phyloP scores from a whole-genome alignment of 2,113 vertebrate species.

The Aramus guarauna region DNA sequence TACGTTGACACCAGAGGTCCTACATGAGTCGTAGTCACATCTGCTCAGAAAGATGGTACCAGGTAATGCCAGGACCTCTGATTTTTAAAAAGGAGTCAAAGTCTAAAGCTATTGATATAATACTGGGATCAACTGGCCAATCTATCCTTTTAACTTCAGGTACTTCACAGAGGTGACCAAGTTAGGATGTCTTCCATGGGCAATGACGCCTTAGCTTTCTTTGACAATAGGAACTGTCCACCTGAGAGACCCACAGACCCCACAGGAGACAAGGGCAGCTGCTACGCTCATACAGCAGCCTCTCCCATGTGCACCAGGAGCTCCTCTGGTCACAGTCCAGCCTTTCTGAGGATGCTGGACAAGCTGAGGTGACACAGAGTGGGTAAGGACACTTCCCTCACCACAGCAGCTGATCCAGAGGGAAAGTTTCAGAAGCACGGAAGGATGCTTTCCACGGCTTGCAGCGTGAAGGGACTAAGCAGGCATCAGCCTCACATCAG shows the following conservation, averaged over 20 bases:
- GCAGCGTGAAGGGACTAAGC: background rate
- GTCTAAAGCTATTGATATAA: background rate
- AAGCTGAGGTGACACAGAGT: background rate
- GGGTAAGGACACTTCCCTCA: background rate
- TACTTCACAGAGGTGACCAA: background rate
- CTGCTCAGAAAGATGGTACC: background rate
- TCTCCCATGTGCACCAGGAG: accelerated
- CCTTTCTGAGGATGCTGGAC: background rate
- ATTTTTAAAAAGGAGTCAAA: background rate
- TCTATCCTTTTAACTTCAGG: background rate
- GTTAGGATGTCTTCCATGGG: background rate
- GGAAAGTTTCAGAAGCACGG: background rate
- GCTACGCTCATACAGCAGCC: background rate
- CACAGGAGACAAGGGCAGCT: background rate
- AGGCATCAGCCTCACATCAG: background rate
- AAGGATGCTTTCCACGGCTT: background rate
- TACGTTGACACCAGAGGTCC: background rate
- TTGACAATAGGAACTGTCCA: background rate
- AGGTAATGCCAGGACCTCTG: background rate
- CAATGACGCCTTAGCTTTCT: background rate
- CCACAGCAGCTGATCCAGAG: accelerated
- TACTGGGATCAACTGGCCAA: background rate
- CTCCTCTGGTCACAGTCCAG: background rate
- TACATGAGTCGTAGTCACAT: accelerated
- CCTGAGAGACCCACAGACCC: background rate